phyloP scores from a whole-genome alignment of 1,140 invertebrate species.

The Drosophila azteca region DNA sequence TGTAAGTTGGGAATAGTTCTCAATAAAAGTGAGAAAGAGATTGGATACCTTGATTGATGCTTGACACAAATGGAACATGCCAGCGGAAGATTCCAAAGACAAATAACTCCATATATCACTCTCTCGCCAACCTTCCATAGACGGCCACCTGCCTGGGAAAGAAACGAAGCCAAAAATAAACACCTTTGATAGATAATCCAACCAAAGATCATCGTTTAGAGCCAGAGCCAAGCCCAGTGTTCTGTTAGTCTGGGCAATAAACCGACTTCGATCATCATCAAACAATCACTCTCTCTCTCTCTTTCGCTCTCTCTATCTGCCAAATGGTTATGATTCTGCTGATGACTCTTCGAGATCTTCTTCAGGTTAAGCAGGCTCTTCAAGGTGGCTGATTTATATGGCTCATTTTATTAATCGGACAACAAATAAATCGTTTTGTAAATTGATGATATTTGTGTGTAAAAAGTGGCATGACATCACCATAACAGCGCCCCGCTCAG shows the following conservation, averaged over 20 bases:
- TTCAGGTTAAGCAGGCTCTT: conserved; percentile 19
- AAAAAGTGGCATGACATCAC: conserved; percentile 18
- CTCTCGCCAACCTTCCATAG: too few relatives aligned
- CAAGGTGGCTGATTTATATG: conserved; percentile 48
- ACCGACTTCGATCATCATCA: conserved; percentile 12
- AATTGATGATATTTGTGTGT: conserved; percentile 43
- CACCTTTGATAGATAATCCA: background rate
- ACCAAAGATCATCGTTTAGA: background rate
- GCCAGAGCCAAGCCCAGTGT: conserved; percentile 25
- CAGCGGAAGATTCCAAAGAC: too few relatives aligned
- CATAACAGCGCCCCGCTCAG: conserved; percentile 5
- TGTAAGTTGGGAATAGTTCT: too few relatives aligned
- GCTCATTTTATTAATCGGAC: conserved; percentile 56
- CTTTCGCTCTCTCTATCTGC: too few relatives aligned
- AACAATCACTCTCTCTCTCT: conserved; percentile 3
- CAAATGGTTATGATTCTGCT: conserved; percentile 6
- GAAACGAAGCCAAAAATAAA: background rate
- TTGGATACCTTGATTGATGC: too few relatives aligned
- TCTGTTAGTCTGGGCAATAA: conserved; percentile 29
- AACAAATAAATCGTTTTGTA: conserved; percentile 49
- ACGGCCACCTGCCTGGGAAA: too few relatives aligned
- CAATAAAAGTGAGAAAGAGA: too few relatives aligned
- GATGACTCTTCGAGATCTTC: conserved; percentile 29
- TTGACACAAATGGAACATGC: too few relatives aligned
- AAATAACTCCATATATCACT: too few relatives aligned